Base-by-base conservation (phyloP, 2,797 vertebrate species). In the Pangasius krempfi region DNA sequence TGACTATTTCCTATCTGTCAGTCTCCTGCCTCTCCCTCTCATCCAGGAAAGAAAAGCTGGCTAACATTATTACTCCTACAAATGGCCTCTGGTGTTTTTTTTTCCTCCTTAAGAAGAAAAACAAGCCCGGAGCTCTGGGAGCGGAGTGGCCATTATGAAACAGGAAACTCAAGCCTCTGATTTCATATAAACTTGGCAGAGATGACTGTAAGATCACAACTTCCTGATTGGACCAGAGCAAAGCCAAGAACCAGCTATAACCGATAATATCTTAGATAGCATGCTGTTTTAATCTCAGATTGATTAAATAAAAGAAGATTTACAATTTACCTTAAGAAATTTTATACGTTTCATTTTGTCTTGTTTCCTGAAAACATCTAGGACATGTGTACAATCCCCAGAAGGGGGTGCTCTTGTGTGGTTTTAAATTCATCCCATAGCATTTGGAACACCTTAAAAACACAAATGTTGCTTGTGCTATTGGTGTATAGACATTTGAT, bases 31-130 rank as follows among this genome's bases (percentile, higher is more conserved):
- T 64, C 66, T 40, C 82, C 20, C 54, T 85, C 58, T 37, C 33
- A 73, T 68, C 44, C 85, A 89, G 87, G 90, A 91, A 86, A 91
- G 80, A 88, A 78, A 66, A 22, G 81, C 86, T 87, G 81, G 37
- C 84, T 72, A 72, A 85, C 6, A 60, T 72, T 76, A 62, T 62
- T 44, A 72, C 70, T 62, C 44, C 62, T 58, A 82, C 79, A 86
- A 87, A 90, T 80, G 75, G 66, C 52, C 75, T 88, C 78, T 79
- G 54, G 44, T 73, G 80, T 12, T 2, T 56, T 73, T 54, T 87
- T 82, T 72, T 44, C 30, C 81, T 89, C 47, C 60, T 86, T 5
- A 56, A 81, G 80, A 60, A 64, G 25, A 82, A 89, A 40, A 86
- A 89, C 81, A 79, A n/a, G 27, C 76, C 37, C 5, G 52, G 62